Evolutionary conservation across 2,888 invertebrate species (phyloP), one percentile per base, ranked within the genome.

Genomic region (Boloria selene): DNA sequence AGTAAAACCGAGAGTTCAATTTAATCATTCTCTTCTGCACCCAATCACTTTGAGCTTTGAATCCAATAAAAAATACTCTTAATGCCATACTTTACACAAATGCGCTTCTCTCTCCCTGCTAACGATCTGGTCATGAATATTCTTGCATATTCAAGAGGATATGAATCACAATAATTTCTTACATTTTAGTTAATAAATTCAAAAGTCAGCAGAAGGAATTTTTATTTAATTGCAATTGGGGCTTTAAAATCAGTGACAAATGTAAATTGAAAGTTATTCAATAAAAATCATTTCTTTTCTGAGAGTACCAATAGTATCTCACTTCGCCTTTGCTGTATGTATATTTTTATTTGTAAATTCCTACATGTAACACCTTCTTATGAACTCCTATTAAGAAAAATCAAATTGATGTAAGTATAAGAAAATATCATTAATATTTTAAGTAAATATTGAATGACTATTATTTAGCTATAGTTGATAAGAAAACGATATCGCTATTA

Each of bases 101-200:
- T 78, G 82, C 78, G 77, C 75, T 71, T 76, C 80, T 81, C 79
- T 76, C 80, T 81, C 79, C 77, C 75, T 77, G 81, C 84, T 89
- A 89, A 88, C 88, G 88, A 89, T 86, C 79, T 77, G 71, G 80
- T 82, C 80, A 87, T 88, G 87, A 87, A 88, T 88, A 88, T 87
- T 87, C 84, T 80, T 86, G 88, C 81, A 88, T 88, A 89, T 89
- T 89, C 88, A 89, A 78, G 82, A 83, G 85, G 80, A 82, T 80
- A 86, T 87, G 84, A 88, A 87, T 88, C 86, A 86, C 86, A 85
- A 87, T 80, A 84, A 83, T 84, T 85, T 80, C 83, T 86, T 82
- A 83, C 78, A 83, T 82, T 86, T 84, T 79, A 84, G 81, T 82
- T 82, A 82, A 79, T 80, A 79, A 68, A 68, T 68, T 53, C 54